Evolutionary conservation across 2,797 vertebrate genomes (phyloP).

Genomic region (Psittacula echo): DNA sequence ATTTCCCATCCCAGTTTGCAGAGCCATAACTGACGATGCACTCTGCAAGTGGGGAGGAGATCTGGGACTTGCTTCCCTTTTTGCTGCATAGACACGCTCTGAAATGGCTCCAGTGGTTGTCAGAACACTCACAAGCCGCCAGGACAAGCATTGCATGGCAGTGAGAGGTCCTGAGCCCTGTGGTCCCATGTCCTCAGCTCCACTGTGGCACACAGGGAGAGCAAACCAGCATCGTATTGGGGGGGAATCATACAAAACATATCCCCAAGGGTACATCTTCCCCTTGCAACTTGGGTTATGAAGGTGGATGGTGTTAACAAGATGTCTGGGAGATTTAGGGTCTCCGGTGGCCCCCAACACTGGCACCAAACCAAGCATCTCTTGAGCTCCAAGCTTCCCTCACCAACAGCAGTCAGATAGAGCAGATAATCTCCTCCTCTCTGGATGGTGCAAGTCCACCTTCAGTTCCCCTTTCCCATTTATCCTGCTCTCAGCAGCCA

Average conservation of each 20-base stretch:
- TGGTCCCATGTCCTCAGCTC: fast-evolving
- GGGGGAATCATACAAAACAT: not conserved
- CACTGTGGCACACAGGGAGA: fast-evolving
- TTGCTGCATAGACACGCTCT: not conserved
- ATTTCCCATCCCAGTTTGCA: not conserved
- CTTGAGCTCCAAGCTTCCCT: not conserved
- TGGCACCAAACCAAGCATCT: not conserved
- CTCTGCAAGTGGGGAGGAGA: not conserved
- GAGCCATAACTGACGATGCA: not conserved
- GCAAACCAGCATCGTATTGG: fast-evolving
- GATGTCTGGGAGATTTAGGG: not conserved
- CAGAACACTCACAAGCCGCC: too few relatives aligned
- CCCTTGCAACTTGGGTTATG: fast-evolving
- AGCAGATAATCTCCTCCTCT: not conserved
- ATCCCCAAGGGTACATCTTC: fast-evolving
- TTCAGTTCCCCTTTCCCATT: not conserved
- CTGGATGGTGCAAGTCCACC: fast-evolving
- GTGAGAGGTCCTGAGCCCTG: not conserved
- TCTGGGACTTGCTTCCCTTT: not conserved
- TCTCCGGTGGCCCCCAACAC: not conserved
- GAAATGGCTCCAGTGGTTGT: fast-evolving
- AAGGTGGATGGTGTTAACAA: not conserved
- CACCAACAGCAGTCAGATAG: not conserved
- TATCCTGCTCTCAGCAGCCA: not conserved
- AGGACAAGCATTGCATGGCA: not conserved